Percentiles rank a stretch among this genome's conserved stretches.
These are phyloP conservation scores for Neodiprion fabricii DNA, from an alignment of 1,140 invertebrate species.

Conservation along the genomic window DNA sequence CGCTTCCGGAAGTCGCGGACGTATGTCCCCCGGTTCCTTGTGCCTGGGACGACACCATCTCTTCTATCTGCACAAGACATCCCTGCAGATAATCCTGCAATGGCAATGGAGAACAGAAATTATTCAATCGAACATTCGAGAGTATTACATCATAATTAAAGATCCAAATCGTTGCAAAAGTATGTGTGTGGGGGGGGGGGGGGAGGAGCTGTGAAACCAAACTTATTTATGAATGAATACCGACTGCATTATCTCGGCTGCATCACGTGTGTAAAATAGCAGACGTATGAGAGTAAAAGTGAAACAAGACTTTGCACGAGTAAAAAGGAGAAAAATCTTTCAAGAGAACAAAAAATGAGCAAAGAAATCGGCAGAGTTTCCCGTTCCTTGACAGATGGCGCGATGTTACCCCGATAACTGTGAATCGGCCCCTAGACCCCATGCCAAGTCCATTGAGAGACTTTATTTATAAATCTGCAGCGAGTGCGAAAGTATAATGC, in stretches of 20 bases:
- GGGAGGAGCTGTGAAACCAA: too few relatives aligned
- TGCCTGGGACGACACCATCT: constrained; percentile 68
- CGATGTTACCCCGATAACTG: constrained; percentile 26
- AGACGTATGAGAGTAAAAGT: too few relatives aligned
- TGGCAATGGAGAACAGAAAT: constrained; percentile 30
- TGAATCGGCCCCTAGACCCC: constrained; percentile 23
- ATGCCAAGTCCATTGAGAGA: constrained; percentile 36
- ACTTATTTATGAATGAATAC: too few relatives aligned
- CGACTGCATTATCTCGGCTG: too few relatives aligned
- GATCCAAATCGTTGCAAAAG: too few relatives aligned
- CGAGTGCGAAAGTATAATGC: not conserved
- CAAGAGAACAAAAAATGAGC: constrained; percentile 25
- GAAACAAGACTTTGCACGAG: not conserved
- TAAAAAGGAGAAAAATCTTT: constrained; percentile 1
- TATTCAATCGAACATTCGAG: not conserved
- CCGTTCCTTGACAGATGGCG: constrained; percentile 24
- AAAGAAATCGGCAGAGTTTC: constrained; percentile 32
- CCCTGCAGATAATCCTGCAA: constrained; percentile 75
- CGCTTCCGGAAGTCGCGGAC: constrained; percentile 36
- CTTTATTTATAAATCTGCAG: not conserved
- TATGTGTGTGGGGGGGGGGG: too few relatives aligned
- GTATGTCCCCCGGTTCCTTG: constrained; percentile 38
- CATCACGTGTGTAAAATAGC: too few relatives aligned
- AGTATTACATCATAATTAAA: not conserved
- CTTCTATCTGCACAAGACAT: constrained; percentile 77